Evolutionary conservation across 2,888 invertebrate species (phyloP).

Genomic region (Tigriopus californicus): DNA sequence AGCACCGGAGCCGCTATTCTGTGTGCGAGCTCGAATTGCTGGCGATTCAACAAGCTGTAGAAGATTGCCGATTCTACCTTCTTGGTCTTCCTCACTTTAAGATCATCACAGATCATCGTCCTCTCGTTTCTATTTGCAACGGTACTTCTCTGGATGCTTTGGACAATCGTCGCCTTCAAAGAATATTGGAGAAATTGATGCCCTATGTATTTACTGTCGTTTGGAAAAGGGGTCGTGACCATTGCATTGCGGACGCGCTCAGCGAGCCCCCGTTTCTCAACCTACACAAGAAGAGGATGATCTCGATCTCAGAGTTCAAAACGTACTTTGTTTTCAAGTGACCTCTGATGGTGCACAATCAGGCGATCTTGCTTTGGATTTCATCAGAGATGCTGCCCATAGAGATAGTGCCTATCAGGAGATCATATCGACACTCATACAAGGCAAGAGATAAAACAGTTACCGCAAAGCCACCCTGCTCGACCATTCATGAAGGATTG

Average conservation of each 20-base stretch:
- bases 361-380: background rate
- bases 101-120: slow-evolving; percentile 7
- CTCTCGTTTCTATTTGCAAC: slow-evolving; percentile 10
- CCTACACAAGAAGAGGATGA: background rate
- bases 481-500: background rate
- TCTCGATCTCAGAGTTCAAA: too few species aligned
- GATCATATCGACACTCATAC: background rate
- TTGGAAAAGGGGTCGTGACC: slow-evolving; percentile 4
- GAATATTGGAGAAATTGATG: background rate
- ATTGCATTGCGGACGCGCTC: slow-evolving; percentile 7
- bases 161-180: slow-evolving; percentile 15
- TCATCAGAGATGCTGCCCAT: background rate
- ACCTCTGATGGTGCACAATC: too few species aligned
- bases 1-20: too few species aligned
- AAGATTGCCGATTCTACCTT: slow-evolving; percentile 10
- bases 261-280: slow-evolving; percentile 2
- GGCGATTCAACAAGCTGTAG: too few species aligned
- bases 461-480: background rate
- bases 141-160: slow-evolving; percentile 10
- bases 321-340: too few species aligned
- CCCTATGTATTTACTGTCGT: background rate
- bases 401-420: background rate
- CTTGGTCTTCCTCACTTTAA: slow-evolving; percentile 8
- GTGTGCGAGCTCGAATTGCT: too few species aligned
- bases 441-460: background rate